These are phyloP conservation scores for Gobio gobio DNA, from an alignment of 2,113 vertebrate genomes.

Conservation along the genomic window DNA sequence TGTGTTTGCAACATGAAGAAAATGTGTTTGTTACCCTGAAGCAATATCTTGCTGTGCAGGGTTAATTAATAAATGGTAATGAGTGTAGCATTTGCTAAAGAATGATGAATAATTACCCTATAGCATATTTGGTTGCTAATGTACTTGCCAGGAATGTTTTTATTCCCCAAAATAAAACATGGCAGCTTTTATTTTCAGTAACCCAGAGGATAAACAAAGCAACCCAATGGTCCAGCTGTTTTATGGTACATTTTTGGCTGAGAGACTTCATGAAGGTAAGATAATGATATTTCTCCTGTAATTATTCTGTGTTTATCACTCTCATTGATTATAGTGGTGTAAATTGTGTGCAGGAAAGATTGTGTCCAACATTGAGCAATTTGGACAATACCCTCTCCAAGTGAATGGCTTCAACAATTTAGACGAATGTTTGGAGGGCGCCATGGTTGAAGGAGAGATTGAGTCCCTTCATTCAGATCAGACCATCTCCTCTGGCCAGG, in stretches of 20 bases:
- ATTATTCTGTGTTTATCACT: not conserved
- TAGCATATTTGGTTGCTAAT: not conserved
- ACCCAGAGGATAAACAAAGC: constrained; percentile 82
- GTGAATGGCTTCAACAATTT: constrained; percentile 94
- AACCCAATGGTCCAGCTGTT: constrained; percentile 99
- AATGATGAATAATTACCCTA: constrained; percentile 5
- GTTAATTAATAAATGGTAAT: constrained; percentile 26
- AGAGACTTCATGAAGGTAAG: constrained; percentile 88
- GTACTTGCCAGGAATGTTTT: constrained; percentile 6
- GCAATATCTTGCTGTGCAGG: constrained; percentile 8
- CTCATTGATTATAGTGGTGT: not conserved
- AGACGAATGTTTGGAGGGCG: constrained; percentile 92
- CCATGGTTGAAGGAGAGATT: constrained; percentile 93
- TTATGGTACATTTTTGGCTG: constrained; percentile 92
- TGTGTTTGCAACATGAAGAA: constrained; percentile 18
- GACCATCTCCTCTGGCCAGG: constrained; percentile 79
- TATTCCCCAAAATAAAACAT: constrained; percentile 13
- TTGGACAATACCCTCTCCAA: constrained; percentile 96
- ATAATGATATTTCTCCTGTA: not conserved
- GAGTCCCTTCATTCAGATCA: constrained; percentile 80
- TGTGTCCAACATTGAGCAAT: constrained; percentile 91
- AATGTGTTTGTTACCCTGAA: constrained; percentile 19
- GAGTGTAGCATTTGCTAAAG: not conserved
- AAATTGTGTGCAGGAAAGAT: constrained; percentile 78
- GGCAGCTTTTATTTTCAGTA: constrained; percentile 66